Evolutionary conservation across 2,113 vertebrate genomes (phyloP).

Genomic region (Xenus cinereus): DNA sequence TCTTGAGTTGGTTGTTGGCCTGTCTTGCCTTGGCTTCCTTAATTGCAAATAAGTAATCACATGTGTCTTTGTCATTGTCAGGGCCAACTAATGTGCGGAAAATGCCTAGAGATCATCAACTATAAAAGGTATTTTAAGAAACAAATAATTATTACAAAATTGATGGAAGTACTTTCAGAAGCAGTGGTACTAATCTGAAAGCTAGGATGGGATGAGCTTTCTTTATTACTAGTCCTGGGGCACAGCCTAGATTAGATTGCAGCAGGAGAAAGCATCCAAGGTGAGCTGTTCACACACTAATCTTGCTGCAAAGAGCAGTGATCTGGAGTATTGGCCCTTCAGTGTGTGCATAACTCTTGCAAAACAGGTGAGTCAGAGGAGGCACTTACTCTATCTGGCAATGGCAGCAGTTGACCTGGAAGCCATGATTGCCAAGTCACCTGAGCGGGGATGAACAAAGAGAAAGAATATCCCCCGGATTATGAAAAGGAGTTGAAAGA

Average conservation of each 20-base stretch:
- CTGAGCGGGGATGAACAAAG: not conserved
- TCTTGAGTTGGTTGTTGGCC: not conserved
- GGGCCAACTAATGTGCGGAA: not conserved
- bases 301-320: not conserved
- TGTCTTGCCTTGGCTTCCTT: not conserved
- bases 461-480: not conserved
- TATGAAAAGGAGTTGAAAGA: not conserved
- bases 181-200: not conserved
- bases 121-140: not conserved
- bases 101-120: not conserved
- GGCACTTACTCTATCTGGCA: not conserved
- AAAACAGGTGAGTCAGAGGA: not conserved
- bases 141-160: not conserved
- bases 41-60: not conserved
- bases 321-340: not conserved
- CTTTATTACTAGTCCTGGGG: not conserved
- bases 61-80: not conserved
- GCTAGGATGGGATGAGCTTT: not conserved
- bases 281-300: not conserved
- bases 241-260: not conserved
- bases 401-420: not conserved
- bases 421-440: not conserved
- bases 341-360: not conserved
- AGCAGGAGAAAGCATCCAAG: not conserved
- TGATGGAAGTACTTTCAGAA: not conserved